Evolutionary conservation across 92 coral and sea anemone species (phyloP), one percentile per base, ranked within the genome.

Genomic region (Virgularia gustaviana): DNA sequence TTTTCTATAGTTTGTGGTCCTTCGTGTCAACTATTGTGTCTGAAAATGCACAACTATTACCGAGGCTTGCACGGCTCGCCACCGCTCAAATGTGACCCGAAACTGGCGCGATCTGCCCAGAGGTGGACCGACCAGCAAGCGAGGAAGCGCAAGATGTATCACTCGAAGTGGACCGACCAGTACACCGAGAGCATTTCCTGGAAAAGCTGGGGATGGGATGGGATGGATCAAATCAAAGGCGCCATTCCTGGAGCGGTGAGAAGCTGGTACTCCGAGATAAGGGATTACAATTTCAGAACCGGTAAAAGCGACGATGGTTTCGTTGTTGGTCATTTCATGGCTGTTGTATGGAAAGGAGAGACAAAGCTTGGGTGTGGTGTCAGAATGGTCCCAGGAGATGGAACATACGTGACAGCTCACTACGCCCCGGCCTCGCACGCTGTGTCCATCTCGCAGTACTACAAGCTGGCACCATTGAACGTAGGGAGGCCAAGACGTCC

Each of bases 201-300:
- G 85, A 81, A 75, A 52, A 78, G 83, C 11, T 76, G 82, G 82
- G 86, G 86, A 0, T 82, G 86, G 86, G 56, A 82, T 23, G 86
- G 86, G 13, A 68, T 82, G 86, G 86, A 76, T 20, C 56, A 76
- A 49, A 76, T 67, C 77, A 78, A 82, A 56, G 86, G 86, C 19
- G 86, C 86, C 16, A 68, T 82, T n/a, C 86, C 86, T 41, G 85
- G 85, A 43, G 85, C 85, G n/a, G 28, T 72, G 13, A 65, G 85
- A 36, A 66, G 85, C 25, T 82, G 86, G 86, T 82, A 82, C 39
- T 82, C 86, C 2, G 86, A 82, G 47, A 77, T 82, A 2, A 76
- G 77, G 52, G 65, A 66, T n/a, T 82, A 82, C 22, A 82, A 82
- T 35, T 82, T 61, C 57, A 49, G 36, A 25, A 81, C 85, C 27